A percentile compares a stretch with the other conserved stretches of the same genome.
Conservation (phyloP, 1,140 invertebrate genomes). For the Zaprionus ornatus region DNA sequence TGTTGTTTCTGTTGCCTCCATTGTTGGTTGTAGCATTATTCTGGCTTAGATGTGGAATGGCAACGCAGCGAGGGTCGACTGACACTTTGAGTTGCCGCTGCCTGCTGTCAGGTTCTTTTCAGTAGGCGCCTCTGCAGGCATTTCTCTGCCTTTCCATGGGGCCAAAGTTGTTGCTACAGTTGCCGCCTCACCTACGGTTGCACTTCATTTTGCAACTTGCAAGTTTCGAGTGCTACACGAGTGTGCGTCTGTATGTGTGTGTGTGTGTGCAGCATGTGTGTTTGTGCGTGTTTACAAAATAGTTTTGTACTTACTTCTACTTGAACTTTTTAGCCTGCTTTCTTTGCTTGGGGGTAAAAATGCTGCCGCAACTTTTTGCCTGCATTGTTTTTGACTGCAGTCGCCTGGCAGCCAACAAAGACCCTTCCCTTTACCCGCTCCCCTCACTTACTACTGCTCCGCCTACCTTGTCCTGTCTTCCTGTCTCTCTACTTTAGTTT, state of each 20-base stretch:
- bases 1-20: background rate
- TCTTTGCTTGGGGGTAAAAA: slow-evolving; percentile 55
- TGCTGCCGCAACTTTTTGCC: slow-evolving; percentile 71
- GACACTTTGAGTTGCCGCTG: slow-evolving; percentile 68
- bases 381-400: slow-evolving; percentile 80
- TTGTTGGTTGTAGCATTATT: background rate
- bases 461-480: background rate
- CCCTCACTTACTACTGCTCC: background rate
- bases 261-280: slow-evolving; percentile 18
- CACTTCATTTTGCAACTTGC: slow-evolving; percentile 68
- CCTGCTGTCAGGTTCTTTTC: slow-evolving; percentile 63
- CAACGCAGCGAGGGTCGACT: slow-evolving; percentile 37
- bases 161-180: slow-evolving; percentile 33
- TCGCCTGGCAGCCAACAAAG: slow-evolving; percentile 12
- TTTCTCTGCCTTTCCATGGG: background rate
- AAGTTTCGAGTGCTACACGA: slow-evolving; percentile 70
- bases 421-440: background rate
- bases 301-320: slow-evolving; percentile 80
- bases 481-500: slow-evolving; percentile 57
- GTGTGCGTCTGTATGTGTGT: slow-evolving; percentile 8
- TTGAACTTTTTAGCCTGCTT: slow-evolving; percentile 74
- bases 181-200: slow-evolving; percentile 56
- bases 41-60: slow-evolving; percentile 13
- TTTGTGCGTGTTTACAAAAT: slow-evolving; percentile 73
- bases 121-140: slow-evolving; percentile 34